Percentiles rank a stretch among this genome's conserved stretches.
Evolutionary conservation across 2,113 vertebrate species (phyloP).

Genomic region (Gnathonemus echidnorhynchus): DNA sequence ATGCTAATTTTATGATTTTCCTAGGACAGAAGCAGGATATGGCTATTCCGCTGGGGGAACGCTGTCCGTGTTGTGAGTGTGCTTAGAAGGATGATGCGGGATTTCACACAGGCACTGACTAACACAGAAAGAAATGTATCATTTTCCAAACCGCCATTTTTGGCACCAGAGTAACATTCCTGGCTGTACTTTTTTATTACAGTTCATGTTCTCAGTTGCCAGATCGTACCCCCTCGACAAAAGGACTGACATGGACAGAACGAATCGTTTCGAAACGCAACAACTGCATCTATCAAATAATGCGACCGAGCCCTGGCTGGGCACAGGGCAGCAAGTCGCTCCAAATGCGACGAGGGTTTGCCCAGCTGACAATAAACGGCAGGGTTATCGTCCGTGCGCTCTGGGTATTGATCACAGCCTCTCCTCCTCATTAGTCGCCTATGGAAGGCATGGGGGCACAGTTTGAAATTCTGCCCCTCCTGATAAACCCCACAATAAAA

Average conservation of each 20-base stretch:
- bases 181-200: neutral
- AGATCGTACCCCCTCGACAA: neutral
- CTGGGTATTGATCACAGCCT: neutral
- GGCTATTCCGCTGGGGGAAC: neutral
- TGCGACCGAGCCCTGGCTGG: neutral
- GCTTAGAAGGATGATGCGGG: neutral
- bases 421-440: neutral
- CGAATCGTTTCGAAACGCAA: neutral
- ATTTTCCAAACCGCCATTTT: neutral
- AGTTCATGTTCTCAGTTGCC: neutral
- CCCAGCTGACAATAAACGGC: neutral
- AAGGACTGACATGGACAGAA: neutral
- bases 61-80: neutral
- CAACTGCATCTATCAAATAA: neutral
- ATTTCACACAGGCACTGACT: neutral
- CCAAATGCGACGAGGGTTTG: neutral
- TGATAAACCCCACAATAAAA: neutral
- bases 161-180: neutral
- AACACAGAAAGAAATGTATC: neutral
- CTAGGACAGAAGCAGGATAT: neutral
- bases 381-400: neutral
- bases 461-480: neutral
- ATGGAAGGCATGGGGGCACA: neutral
- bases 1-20: neutral
- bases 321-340: neutral